Base-by-base conservation (phyloP, 2,113 vertebrate genomes). In the Lethenteron reissneri region DNA sequence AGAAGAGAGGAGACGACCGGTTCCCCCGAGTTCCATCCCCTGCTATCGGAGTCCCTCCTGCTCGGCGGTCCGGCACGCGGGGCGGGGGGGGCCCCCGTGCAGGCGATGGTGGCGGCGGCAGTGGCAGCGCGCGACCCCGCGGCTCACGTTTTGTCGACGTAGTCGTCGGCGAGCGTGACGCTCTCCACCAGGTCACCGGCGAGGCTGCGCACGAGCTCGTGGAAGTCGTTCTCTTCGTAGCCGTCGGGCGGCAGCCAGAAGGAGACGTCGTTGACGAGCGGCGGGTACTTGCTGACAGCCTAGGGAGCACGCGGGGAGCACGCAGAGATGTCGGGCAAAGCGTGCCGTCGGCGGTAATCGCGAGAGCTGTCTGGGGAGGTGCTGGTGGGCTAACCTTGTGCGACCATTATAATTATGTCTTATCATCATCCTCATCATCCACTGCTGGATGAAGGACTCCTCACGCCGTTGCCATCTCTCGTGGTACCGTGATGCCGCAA, bases 171-270 rank as follows among this genome's bases (percentile, higher is more conserved):
- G 11, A 92, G 85, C 0, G 83, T 75, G 70, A 96, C 85, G 69
- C 85, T 87, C 81, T 99, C 92, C 76, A 99, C 86, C 75, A 97
- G 73, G 75, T 99, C 89, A 79, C 90, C 89, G 58, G 83, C 92
- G 12, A 91, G 4, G 7, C 75, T 85, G 70, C 94, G 84, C 10
- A 89, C 88, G 75, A 99, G 82, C 72, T 97, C 92, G 72, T 88
- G 95, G 82, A 99, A 99, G 79, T 97, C 92, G 1, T 88, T 95
- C 75, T 86, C 76, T 0, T 76, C 74, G 78, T 88, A 99, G 10
- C 79, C 76, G 69, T 81, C 82, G 57, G 92, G 89, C 25, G 64
- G 64, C 70, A 99, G 78, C 94, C 94, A 99, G 79, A 99, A 99
- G 57, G 92, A 91, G 77, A 99, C 92, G 80, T 96, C 88, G 12